phyloP scores from a whole-genome alignment of 2,888 invertebrate genomes.

The Amorpha juglandis region DNA sequence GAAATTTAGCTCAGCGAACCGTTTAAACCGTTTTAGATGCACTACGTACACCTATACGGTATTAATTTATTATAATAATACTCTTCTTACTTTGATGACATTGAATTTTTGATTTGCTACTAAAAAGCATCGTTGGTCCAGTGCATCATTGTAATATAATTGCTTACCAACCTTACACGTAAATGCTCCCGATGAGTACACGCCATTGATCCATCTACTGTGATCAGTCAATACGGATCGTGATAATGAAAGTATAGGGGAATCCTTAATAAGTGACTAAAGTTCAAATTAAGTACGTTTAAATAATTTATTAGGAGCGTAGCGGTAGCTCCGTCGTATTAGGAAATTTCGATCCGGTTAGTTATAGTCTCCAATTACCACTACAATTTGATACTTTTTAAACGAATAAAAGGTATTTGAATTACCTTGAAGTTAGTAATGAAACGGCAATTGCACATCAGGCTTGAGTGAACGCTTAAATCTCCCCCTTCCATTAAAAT shows the following conservation, averaged over 20 bases:
- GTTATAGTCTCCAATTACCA: not conserved
- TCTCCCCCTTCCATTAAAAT: too few species aligned
- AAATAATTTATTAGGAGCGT: conserved; percentile 4
- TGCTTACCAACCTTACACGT: not conserved
- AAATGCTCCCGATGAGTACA: not conserved
- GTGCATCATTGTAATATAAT: too few species aligned
- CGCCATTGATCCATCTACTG: not conserved
- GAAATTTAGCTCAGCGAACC: too few species aligned
- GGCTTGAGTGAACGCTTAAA: too few species aligned
- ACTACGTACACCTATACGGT: too few species aligned
- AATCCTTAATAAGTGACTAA: conserved; percentile 26
- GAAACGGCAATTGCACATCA: too few species aligned
- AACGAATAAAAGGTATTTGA: not conserved
- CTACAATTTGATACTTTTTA: not conserved
- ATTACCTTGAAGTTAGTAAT: too few species aligned
- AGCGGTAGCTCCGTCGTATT: conserved; percentile 12
- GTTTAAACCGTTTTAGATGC: too few species aligned
- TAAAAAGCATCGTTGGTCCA: too few species aligned
- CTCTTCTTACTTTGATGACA: too few species aligned
- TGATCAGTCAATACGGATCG: not conserved
- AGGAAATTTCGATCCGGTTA: not conserved
- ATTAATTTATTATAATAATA: too few species aligned
- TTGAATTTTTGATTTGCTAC: too few species aligned
- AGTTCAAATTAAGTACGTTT: conserved; percentile 31
- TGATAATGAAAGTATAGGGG: conserved; percentile 1